phyloP scores from a whole-genome alignment of 2,113 vertebrate genomes.

The Myiopsitta monachus region DNA sequence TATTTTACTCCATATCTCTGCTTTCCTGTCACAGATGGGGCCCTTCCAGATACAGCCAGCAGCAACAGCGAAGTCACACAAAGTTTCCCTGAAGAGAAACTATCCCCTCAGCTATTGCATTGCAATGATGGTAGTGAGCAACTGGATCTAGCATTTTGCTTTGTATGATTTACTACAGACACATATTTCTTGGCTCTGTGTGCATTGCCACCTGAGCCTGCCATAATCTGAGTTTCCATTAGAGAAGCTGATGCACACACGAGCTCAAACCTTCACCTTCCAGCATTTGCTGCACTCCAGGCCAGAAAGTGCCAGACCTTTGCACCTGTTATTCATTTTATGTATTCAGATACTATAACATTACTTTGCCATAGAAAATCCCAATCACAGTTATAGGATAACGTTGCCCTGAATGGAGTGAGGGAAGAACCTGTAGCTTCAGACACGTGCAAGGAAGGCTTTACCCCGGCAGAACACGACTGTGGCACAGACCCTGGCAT shows the following conservation, averaged over 20 bases:
- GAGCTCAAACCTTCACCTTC: background rate
- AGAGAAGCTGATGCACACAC: background rate
- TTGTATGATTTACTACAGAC: background rate
- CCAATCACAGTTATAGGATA: background rate
- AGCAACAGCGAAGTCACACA: rapidly evolving
- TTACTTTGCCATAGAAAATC: background rate
- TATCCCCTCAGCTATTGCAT: background rate
- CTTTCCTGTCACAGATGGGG: too few species aligned
- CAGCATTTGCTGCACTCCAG: background rate
- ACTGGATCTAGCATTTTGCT: background rate
- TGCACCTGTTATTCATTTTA: background rate
- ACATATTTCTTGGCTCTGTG: background rate
- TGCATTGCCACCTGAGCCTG: background rate
- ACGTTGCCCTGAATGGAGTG: rapidly evolving
- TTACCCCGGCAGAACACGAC: rapidly evolving
- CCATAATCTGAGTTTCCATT: background rate
- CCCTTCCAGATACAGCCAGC: background rate
- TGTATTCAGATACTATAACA: background rate
- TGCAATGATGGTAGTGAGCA: rapidly evolving
- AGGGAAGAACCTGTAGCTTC: background rate
- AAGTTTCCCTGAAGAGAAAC: background rate
- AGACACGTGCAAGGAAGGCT: background rate
- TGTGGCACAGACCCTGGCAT: background rate
- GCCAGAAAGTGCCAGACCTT: background rate
- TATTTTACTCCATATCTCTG: background rate